Evolutionary conservation across 2,113 vertebrate species (phyloP).

Genomic region (Clupea harengus): DNA sequence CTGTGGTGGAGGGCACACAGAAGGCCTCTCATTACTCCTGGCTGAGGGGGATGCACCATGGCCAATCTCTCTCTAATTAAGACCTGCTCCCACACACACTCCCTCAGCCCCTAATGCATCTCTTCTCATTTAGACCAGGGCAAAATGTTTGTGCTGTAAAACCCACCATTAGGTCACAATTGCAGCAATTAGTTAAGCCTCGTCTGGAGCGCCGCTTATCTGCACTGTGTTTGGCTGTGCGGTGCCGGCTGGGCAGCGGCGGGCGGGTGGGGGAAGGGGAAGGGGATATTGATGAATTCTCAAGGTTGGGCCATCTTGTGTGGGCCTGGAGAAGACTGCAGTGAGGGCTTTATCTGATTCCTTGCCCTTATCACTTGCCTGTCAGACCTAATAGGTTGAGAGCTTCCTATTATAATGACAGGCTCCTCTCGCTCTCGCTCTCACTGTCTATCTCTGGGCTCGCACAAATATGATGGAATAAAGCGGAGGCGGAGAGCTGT

Average conservation of each 20-base stretch:
- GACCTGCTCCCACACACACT: background rate
- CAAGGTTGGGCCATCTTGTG: background rate
- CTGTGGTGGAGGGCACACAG: background rate
- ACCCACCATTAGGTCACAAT: background rate
- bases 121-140: background rate
- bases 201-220: background rate
- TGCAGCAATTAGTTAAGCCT: conserved; percentile 1
- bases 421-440: background rate
- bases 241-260: background rate
- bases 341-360: conserved; percentile 10
- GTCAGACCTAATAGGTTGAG: conserved; percentile 9
- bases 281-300: conserved; percentile 1
- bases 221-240: background rate
- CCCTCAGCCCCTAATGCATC: background rate
- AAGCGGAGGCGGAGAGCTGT: background rate
- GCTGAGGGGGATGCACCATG: background rate
- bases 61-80: background rate
- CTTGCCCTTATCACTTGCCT: background rate
- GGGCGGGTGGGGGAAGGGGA: no score
- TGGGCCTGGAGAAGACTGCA: conserved; percentile 15
- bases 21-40: background rate
- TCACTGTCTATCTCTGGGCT: background rate
- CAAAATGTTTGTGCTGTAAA: background rate
- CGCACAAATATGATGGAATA: background rate
- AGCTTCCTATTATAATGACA: conserved; percentile 13